These are phyloP conservation scores for Xenus cinereus DNA, from an alignment of 2,113 vertebrate genomes.

Conservation along the genomic window DNA sequence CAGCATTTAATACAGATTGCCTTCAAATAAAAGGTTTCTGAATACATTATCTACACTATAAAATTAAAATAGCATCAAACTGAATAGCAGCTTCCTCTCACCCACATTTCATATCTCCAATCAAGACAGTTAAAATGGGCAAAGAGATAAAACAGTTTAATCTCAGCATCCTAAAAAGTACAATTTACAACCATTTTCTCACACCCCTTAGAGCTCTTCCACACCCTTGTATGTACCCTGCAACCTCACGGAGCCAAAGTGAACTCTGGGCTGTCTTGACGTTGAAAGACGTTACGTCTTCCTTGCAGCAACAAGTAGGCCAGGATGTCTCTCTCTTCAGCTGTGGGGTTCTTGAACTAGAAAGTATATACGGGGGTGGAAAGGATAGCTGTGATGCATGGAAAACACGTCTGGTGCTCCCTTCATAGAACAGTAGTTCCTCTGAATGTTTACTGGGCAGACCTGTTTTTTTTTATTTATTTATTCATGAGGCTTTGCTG, in stretches of 20 bases:
- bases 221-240: neutral
- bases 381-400: neutral
- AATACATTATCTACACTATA: neutral
- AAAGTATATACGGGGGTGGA: neutral
- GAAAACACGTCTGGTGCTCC: neutral
- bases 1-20: neutral
- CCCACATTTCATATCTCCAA: neutral
- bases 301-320: neutral
- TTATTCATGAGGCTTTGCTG: neutral
- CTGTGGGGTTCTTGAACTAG: neutral
- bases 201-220: neutral
- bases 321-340: neutral
- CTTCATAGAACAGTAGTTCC: neutral
- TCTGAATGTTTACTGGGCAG: neutral
- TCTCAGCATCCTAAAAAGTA: neutral
- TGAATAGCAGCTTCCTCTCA: slow-evolving; percentile 20
- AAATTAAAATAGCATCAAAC: slow-evolving; percentile 11
- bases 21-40: slow-evolving; percentile 12
- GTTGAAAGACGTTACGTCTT: neutral
- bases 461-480: neutral
- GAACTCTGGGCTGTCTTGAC: neutral
- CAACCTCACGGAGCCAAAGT: neutral
- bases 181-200: neutral
- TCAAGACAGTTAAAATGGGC: neutral
- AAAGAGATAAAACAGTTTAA: neutral